These are phyloP conservation scores for Pogonophryne albipinna DNA, from an alignment of 2,797 vertebrate species.

Conservation along the genomic window DNA sequence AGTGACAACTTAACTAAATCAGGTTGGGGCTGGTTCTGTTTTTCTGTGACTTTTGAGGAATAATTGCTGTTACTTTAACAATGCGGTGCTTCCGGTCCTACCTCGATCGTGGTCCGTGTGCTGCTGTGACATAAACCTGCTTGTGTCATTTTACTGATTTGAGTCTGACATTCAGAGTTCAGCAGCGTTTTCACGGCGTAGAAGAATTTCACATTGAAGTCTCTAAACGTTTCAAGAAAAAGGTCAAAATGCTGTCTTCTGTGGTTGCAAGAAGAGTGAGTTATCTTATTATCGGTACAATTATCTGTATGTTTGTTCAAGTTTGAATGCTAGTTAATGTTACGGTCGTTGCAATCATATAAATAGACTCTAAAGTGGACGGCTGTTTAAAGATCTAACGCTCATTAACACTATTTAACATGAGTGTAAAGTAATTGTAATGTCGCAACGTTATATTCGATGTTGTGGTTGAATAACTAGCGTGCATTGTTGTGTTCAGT, in stretches of 20 bases:
- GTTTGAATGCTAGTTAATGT: not conserved
- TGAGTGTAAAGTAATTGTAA: not conserved
- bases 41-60: too few relatives aligned
- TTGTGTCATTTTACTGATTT: slow-evolving; percentile 52
- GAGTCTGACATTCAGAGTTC: slow-evolving; percentile 22
- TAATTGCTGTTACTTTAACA: not conserved
- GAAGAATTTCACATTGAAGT: not conserved
- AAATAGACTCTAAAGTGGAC: too few relatives aligned
- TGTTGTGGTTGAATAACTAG: not conserved
- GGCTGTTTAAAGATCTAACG: not conserved
- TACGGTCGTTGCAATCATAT: too few relatives aligned
- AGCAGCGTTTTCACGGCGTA: not conserved
- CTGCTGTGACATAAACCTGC: slow-evolving; percentile 22
- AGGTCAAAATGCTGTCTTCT: slow-evolving; percentile 65
- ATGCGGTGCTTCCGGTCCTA: slow-evolving; percentile 1
- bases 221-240: not conserved
- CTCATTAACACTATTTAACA: not conserved
- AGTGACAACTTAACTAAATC: accelerated
- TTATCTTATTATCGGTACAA: not conserved
- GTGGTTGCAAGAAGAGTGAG: slow-evolving; percentile 73
- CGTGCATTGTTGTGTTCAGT: accelerated
- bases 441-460: not conserved
- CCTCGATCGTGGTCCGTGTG: slow-evolving; percentile 14
- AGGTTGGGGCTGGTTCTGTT: accelerated
- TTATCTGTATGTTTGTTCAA: not conserved